Conservation (phyloP, 2,888 invertebrate species). For the Drosophila borborema region DNA sequence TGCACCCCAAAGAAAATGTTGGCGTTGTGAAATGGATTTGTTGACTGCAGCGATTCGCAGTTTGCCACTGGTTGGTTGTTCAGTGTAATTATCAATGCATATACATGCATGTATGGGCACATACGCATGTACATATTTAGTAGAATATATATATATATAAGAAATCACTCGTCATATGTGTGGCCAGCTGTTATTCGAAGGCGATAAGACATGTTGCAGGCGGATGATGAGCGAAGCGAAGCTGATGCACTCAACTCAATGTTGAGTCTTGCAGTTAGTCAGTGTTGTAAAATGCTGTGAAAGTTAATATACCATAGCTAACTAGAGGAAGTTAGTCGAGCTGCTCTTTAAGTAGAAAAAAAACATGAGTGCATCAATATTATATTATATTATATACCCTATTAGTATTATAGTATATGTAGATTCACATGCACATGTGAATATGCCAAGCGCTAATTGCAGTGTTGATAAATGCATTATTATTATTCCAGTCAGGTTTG, state of each 20-base stretch:
- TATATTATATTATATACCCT: background rate
- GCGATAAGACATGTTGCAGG: slow-evolving; percentile 36
- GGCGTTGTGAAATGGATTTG: slow-evolving; percentile 29
- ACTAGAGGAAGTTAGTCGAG: background rate
- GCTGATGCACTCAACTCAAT: background rate
- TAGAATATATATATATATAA: slow-evolving; percentile 7
- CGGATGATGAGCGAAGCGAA: slow-evolving; percentile 37
- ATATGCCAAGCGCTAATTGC: background rate
- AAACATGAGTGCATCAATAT: background rate
- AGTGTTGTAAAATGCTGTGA: slow-evolving; percentile 13
- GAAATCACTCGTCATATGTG: slow-evolving; percentile 44
- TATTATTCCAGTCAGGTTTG: background rate
- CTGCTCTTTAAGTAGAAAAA: background rate
- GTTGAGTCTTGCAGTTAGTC: slow-evolving; percentile 9
- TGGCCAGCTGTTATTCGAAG: slow-evolving; percentile 35
- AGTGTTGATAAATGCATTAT: slow-evolving; percentile 5
- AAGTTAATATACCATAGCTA: too few relatives aligned
- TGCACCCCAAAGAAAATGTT: slow-evolving; percentile 34
- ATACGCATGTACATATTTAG: background rate
- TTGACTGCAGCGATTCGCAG: slow-evolving; percentile 7
- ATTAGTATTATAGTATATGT: background rate
- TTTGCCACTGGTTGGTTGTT: slow-evolving; percentile 38
- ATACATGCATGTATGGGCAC: background rate
- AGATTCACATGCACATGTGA: background rate
- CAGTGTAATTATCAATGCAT: slow-evolving; percentile 48